Conservation (phyloP, 2,797 vertebrate species). For the Cercopithecus hamlyni region DNA sequence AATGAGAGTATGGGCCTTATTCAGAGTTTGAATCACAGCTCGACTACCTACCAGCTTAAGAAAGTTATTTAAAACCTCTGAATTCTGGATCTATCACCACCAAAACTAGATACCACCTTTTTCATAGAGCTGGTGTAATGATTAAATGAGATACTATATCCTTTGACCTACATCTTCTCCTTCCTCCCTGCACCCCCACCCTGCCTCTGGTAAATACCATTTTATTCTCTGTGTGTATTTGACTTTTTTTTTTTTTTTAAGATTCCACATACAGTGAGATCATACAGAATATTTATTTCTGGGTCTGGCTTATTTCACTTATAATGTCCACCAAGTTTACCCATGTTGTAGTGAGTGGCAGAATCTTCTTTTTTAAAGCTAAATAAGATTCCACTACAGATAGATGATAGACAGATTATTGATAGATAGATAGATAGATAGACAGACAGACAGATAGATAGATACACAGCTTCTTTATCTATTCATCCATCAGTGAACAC, state of each 20-base stretch:
- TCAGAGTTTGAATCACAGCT: background rate
- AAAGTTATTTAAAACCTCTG: background rate
- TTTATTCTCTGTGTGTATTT: background rate
- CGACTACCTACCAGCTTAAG: background rate
- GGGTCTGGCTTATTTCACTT: background rate
- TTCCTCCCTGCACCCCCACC: background rate
- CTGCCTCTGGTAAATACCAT: background rate
- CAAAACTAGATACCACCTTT: background rate
- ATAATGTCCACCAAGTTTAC: background rate
- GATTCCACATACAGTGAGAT: background rate
- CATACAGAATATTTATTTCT: background rate
- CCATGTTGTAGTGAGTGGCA: background rate
- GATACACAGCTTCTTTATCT: background rate
- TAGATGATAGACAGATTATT: no score
- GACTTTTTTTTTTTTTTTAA: background rate
- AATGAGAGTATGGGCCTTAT: rapidly evolving
- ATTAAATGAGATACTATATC: background rate
- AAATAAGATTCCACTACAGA: background rate
- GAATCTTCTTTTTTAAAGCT: background rate
- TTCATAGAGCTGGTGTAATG: background rate
- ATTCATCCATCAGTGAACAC: background rate
- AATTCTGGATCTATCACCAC: background rate
- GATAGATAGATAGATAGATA: no score
- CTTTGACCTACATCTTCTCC: background rate
- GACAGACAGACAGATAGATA: rapidly evolving